phyloP scores from a whole-genome alignment of 2,797 vertebrate genomes.

The Pangasius djambal region DNA sequence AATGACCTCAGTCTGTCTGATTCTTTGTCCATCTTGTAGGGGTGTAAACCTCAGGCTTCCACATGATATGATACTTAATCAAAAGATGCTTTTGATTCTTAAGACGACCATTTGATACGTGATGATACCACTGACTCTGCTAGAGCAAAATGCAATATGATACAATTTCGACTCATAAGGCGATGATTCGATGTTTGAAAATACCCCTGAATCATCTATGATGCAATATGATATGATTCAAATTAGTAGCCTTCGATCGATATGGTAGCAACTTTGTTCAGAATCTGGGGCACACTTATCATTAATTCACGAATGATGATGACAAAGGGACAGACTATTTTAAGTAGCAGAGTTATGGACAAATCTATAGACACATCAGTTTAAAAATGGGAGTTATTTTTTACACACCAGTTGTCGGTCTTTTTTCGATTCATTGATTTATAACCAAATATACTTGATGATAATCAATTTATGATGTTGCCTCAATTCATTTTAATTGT shows the following conservation, averaged over 20 bases:
- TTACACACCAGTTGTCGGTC: background rate
- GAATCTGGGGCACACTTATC: too few relatives aligned
- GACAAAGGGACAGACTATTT: background rate
- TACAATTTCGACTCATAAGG: background rate
- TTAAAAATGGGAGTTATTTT: background rate
- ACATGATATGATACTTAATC: background rate
- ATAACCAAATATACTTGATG: background rate
- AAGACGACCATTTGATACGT: background rate
- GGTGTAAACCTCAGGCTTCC: background rate
- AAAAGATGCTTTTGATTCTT: background rate
- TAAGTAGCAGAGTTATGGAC: background rate
- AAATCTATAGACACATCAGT: background rate
- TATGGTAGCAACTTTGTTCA: too few relatives aligned
- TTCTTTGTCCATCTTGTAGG: background rate
- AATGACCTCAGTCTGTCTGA: background rate
- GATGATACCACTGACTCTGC: background rate
- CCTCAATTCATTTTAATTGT: background rate
- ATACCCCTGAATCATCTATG: background rate
- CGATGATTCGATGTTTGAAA: background rate
- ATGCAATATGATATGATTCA: background rate
- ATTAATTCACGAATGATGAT: background rate
- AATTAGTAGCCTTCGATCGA: background rate
- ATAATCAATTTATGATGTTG: background rate
- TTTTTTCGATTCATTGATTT: background rate
- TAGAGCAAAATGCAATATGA: too few relatives aligned